A percentile compares a stretch with the other conserved stretches of the same genome.
Evolutionary conservation across 2,888 invertebrate genomes (phyloP).

Genomic region (Orthosia cruda): DNA sequence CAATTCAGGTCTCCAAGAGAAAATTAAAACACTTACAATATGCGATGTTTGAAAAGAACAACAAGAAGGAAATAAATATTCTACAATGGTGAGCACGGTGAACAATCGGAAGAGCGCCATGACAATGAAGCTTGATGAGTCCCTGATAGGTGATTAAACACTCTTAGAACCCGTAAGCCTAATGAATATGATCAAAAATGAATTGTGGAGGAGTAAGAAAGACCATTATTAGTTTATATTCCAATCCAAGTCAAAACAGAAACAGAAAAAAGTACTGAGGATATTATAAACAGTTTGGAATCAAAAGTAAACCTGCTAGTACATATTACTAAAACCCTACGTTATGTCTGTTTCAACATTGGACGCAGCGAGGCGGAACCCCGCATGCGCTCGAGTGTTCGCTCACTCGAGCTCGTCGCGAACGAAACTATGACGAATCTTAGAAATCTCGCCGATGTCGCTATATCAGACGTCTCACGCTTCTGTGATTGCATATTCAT

Average conservation of each 20-base stretch:
- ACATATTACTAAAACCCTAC: slow-evolving; percentile 35
- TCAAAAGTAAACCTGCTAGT: not conserved
- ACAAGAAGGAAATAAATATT: too few relatives aligned
- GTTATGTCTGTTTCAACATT: slow-evolving; percentile 39
- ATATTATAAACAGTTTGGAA: not conserved
- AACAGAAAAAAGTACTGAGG: not conserved
- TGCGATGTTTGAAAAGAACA: too few relatives aligned
- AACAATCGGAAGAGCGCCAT: not conserved
- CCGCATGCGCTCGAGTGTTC: slow-evolving; percentile 18
- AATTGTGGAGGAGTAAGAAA: not conserved
- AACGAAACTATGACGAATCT: slow-evolving; percentile 64
- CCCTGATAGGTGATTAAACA: not conserved
- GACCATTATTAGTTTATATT: not conserved
- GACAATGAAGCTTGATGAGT: not conserved
- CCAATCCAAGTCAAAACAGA: not conserved
- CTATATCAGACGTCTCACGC: slow-evolving; percentile 45
- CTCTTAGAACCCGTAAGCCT: not conserved
- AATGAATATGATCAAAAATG: not conserved
- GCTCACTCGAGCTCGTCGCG: slow-evolving; percentile 32
- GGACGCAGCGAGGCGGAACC: slow-evolving; percentile 48
- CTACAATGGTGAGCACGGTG: not conserved
- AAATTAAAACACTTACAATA: too few relatives aligned
- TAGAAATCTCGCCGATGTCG: slow-evolving; percentile 56
- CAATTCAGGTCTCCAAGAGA: not conserved
- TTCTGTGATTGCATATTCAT: slow-evolving; percentile 45